A percentile compares a stretch with the other conserved stretches of the same genome.
Evolutionary conservation across 2,113 vertebrate genomes (phyloP).

Genomic region (Pardalotus punctatus): DNA sequence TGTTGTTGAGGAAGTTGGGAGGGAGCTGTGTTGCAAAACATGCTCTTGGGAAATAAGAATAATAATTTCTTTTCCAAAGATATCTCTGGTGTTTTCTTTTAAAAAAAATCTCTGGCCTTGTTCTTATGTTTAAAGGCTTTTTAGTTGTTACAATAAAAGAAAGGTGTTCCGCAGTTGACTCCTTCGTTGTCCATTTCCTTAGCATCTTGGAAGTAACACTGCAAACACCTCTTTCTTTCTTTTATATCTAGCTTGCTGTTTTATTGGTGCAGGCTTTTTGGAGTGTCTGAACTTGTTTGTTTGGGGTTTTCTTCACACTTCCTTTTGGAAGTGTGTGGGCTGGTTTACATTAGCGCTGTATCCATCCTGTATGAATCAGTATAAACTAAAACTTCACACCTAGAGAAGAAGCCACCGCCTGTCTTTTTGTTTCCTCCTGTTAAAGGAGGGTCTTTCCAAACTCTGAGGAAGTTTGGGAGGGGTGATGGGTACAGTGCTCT

Average conservation of each 20-base stretch:
- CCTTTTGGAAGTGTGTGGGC: not conserved
- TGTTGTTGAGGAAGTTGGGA: not conserved
- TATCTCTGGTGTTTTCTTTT: not conserved
- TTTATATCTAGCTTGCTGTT: not conserved
- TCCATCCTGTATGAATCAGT: not conserved
- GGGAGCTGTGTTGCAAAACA: not conserved
- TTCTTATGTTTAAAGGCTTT: not conserved
- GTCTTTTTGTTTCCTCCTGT: not conserved
- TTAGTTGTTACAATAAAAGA: not conserved
- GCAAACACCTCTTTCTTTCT: not conserved
- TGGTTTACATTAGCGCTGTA: not conserved
- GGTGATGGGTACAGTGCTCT: not conserved
- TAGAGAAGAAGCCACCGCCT: not conserved
- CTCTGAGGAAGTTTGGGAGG: not conserved
- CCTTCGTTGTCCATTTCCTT: not conserved
- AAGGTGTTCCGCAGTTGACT: not conserved
- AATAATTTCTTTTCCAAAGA: not conserved
- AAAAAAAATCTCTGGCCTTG: not conserved
- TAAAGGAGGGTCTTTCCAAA: not conserved
- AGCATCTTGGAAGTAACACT: not conserved
- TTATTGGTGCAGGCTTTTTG: not conserved
- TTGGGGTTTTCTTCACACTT: not conserved
- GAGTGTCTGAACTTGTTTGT: not conserved
- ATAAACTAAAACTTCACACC: not conserved
- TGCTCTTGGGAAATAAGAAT: not conserved